Percentiles rank a stretch among this genome's conserved stretches.
Evolutionary conservation across 1,140 invertebrate species (phyloP).

Genomic region (Acromyrmex heyeri): DNA sequence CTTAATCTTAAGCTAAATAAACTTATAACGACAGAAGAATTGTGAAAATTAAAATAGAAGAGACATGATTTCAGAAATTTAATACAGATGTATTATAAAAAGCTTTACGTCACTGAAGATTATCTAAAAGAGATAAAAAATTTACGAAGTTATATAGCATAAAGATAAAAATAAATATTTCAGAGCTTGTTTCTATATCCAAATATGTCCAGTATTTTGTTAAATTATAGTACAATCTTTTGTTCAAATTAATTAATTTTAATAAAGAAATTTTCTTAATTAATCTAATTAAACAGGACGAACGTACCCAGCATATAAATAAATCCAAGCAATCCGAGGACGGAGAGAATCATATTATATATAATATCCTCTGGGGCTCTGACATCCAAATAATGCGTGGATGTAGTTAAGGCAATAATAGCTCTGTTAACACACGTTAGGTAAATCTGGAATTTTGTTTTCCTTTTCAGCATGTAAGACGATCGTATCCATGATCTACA

Average conservation of each 20-base stretch:
- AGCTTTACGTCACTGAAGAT: not conserved
- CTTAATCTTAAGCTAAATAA: not conserved
- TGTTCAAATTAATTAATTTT: not conserved
- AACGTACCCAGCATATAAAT: slow-evolving; percentile 79
- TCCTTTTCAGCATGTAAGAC: slow-evolving; percentile 69
- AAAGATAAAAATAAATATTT: slow-evolving; percentile 8
- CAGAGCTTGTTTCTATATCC: not conserved
- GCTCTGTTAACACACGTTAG: slow-evolving; percentile 80
- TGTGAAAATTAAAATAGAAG: not conserved
- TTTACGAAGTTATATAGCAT: not conserved
- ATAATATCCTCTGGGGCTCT: slow-evolving; percentile 80
- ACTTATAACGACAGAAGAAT: not conserved
- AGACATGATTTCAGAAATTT: not conserved
- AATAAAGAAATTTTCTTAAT: not conserved
- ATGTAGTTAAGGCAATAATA: slow-evolving; percentile 76
- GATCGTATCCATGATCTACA: slow-evolving; percentile 81
- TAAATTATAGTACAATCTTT: not conserved
- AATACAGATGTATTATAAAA: not conserved
- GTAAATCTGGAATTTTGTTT: slow-evolving; percentile 74
- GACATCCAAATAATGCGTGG: slow-evolving; percentile 78
- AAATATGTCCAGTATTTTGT: not conserved
- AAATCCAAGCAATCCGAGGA: slow-evolving; percentile 80
- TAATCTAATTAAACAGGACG: not conserved
- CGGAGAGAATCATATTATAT: slow-evolving; percentile 77
- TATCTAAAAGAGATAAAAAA: not conserved